Evolutionary conservation across 2,113 vertebrate genomes (phyloP), one percentile per base, ranked within the genome.

Genomic region (Leptocoma aspasia): DNA sequence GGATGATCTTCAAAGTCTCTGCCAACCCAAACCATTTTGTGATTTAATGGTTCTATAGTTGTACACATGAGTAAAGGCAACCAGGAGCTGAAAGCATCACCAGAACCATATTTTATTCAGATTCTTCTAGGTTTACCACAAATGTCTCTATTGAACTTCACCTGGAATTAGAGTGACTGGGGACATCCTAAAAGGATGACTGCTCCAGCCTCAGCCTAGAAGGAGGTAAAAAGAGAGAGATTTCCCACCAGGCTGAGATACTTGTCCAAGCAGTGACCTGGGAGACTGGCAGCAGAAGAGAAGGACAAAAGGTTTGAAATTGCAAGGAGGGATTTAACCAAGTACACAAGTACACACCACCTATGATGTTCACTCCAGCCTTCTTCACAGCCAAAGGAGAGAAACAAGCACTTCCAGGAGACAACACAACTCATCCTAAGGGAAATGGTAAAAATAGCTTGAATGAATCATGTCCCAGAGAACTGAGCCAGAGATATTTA

Each of bases 51-150:
- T 82, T 82, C 30, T n/a, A 9, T n/a, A 23, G 23, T 23, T 82
- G 14, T 50, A 41, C 0, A 0, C 47, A 47, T 2, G 6, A 42
- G 15, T 26, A 52, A 50, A 57, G 19, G 35, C 21, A 79, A 44
- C 9, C 17, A 26, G 50, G 44, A 82, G 15, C 28, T 69, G 30
- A 60, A 37, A 75, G 12, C 20, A 35, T 31, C 22, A 47, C n/a
- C 35, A 26, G 78, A 76, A 12, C 9, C 30, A 8, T 21, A 6
- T 24, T 79, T 75, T 44, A 26, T 57, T 45, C 41, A 41, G 19
- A 47, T 61, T 41, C 30, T 50, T 83, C 56, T 86, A 33, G 28
- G 23, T 57, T 83, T 63, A 63, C 21, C 44, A 44, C 31, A 73
- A 45, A 52, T 26, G 28, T 21, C 11, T 76, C 57, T 39, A 1